Conservation (phyloP, 2,797 vertebrate species). For the Melanotaenia parkinsoni region DNA sequence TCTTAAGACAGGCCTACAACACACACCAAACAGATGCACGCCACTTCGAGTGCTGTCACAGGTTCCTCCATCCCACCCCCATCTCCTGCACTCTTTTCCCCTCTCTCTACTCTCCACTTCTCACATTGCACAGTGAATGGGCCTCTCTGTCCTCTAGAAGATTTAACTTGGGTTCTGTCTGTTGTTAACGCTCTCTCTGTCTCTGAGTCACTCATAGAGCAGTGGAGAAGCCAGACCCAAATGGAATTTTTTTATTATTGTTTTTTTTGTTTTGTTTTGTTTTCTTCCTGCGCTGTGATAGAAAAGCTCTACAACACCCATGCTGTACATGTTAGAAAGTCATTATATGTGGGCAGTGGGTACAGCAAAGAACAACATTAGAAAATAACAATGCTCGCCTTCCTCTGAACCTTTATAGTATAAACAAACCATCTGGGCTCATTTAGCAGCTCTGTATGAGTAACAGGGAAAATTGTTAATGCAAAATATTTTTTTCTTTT, state of each 20-base stretch:
- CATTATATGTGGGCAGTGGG: constrained; percentile 5
- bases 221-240: constrained; percentile 21
- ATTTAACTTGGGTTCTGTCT: constrained; percentile 60
- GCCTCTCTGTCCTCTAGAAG: constrained; percentile 63
- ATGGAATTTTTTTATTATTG: neutral
- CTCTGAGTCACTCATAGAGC: constrained; percentile 43
- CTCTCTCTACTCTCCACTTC: constrained; percentile 23
- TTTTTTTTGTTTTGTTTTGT: neutral
- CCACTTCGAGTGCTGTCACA: constrained; percentile 49
- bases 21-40: constrained; percentile 40
- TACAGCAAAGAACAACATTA: constrained; percentile 48
- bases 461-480: constrained; percentile 33
- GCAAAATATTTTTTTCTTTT: constrained; percentile 20
- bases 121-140: constrained; percentile 60
- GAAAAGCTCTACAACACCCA: constrained; percentile 10
- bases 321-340: constrained; percentile 5
- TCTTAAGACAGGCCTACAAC: constrained; percentile 30
- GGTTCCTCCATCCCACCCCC: constrained; percentile 21
- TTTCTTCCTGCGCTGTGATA: neutral
- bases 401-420: constrained; percentile 17
- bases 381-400: constrained; percentile 10
- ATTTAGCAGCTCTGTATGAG: constrained; percentile 21
- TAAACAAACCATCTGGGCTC: constrained; percentile 23
- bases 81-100: constrained; percentile 25
- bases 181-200: constrained; percentile 49